These are phyloP conservation scores for Cyprinodon brontotheroides DNA, from an alignment of 2,113 vertebrate species.

Conservation along the genomic window DNA sequence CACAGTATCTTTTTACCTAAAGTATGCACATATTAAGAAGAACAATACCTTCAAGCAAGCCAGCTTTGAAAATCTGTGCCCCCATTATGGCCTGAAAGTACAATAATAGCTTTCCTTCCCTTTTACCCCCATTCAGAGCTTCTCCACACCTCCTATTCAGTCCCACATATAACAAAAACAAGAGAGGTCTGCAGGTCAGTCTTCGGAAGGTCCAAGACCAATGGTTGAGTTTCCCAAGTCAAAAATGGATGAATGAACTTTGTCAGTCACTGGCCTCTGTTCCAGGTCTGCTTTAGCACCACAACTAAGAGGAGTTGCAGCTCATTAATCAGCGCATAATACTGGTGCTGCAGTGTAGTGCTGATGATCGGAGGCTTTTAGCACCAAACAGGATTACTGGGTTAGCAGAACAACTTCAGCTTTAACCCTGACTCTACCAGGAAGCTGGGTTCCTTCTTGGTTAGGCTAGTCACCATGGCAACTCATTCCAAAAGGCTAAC, in stretches of 20 bases:
- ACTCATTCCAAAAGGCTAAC: no score
- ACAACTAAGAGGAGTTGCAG: no score
- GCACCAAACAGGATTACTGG: no score
- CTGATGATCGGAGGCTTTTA: no score
- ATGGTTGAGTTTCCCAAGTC: conserved; percentile 39
- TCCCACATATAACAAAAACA: conserved; percentile 3
- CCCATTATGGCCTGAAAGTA: conserved; percentile 38
- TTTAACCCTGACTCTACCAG: no score
- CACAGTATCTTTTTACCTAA: no score
- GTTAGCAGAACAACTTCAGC: no score
- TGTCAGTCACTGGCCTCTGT: not conserved
- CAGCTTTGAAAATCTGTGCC: conserved; percentile 5
- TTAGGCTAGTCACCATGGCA: no score
- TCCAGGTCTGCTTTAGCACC: no score
- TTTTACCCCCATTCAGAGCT: conserved; percentile 18
- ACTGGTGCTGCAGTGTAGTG: no score
- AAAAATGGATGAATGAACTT: conserved; percentile 21
- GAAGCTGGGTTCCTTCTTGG: no score
- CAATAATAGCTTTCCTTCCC: conserved; percentile 13
- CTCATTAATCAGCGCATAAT: no score
- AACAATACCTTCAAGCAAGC: conserved; percentile 4
- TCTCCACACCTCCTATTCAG: conserved; percentile 36
- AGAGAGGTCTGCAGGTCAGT: conserved; percentile 34
- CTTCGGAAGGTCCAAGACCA: conserved; percentile 13
- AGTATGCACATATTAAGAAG: not conserved